Conservation (phyloP, 2,888 invertebrate species). For the Ephialtes manifestator region DNA sequence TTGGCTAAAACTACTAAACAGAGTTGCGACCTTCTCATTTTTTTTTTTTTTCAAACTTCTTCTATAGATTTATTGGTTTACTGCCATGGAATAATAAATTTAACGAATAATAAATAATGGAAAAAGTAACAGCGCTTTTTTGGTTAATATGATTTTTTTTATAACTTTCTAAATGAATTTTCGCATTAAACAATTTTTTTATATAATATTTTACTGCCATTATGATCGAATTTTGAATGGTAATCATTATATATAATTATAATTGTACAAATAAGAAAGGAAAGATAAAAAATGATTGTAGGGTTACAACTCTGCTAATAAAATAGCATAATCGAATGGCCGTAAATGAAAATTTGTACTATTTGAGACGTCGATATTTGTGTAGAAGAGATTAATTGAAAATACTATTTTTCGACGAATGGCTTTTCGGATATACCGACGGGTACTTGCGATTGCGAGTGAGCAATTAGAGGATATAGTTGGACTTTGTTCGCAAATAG, state of each 20-base stretch:
- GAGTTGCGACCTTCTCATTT: background rate
- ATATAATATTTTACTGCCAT: too few species aligned
- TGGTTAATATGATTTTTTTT: background rate
- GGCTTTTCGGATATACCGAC: constrained; percentile 64
- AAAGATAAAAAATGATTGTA: background rate
- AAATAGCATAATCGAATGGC: constrained; percentile 32
- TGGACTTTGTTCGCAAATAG: constrained; percentile 4
- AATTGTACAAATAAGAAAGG: background rate
- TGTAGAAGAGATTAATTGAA: constrained; percentile 46
- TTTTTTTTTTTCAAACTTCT: background rate
- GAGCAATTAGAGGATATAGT: constrained; percentile 35
- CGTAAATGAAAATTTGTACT: constrained; percentile 54
- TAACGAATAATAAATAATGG: background rate
- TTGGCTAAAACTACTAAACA: background rate
- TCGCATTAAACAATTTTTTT: background rate
- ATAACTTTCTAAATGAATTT: background rate
- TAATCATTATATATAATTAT: background rate
- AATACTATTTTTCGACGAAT: constrained; percentile 66
- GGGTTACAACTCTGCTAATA: background rate
- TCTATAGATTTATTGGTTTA: background rate
- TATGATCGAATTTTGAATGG: background rate
- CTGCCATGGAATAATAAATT: background rate
- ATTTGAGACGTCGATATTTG: constrained; percentile 60
- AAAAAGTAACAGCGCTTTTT: background rate
- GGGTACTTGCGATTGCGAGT: constrained; percentile 55